These are phyloP conservation scores for Luffia ferchaultella DNA, from an alignment of 2,888 invertebrate species.

Conservation along the genomic window DNA sequence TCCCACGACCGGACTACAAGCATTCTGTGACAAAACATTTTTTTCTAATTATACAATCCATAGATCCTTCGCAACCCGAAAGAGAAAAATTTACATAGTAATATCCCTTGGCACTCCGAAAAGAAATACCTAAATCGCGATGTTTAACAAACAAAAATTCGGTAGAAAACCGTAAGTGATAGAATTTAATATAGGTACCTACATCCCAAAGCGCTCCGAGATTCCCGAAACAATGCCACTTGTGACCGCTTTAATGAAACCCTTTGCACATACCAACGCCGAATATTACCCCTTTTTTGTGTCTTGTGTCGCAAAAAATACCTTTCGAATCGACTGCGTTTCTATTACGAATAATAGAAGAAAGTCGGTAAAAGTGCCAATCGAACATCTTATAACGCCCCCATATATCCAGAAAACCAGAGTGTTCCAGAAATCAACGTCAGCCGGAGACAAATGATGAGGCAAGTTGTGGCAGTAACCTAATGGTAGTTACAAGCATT, in stretches of 20 bases:
- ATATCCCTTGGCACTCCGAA: not conserved
- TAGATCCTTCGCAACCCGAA: not conserved
- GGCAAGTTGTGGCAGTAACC: not conserved
- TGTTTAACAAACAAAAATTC: not conserved
- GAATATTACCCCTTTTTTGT: not conserved
- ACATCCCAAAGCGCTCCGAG: not conserved
- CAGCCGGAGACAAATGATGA: not conserved
- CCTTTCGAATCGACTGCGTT: not conserved
- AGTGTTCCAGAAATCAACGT: not conserved
- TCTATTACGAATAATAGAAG: not conserved
- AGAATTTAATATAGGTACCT: not conserved
- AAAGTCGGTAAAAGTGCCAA: not conserved
- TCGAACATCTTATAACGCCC: not conserved
- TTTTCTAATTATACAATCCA: not conserved
- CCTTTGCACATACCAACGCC: not conserved
- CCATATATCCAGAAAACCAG: not conserved
- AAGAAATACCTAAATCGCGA: not conserved
- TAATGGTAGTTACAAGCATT: not conserved
- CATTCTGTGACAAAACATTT: no score
- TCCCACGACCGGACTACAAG: no score
- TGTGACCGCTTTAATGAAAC: not conserved
- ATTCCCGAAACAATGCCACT: not conserved
- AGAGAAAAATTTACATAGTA: not conserved
- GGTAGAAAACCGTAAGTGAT: not conserved
- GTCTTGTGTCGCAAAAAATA: no score